phyloP scores from a whole-genome alignment of 2,888 invertebrate species.

The Melolontha melolontha region DNA sequence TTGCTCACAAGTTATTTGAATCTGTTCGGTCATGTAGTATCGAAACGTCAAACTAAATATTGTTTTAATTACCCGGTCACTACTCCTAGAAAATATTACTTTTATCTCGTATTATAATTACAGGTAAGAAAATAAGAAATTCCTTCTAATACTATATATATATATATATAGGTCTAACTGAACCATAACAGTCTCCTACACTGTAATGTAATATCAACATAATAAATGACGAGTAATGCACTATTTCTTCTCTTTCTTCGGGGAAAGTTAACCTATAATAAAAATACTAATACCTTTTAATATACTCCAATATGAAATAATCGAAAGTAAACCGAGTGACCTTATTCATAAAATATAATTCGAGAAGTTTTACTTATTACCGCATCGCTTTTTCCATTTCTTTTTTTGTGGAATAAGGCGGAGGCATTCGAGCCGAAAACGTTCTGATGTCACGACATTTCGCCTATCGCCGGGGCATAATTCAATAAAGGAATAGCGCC shows the following conservation, averaged over 20 bases:
- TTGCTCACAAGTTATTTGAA: no score
- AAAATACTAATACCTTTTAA: no score
- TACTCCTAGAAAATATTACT: no score
- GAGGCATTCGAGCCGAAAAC: slow-evolving; percentile 19
- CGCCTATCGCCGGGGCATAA: slow-evolving; percentile 32
- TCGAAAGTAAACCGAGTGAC: neutral
- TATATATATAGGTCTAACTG: no score
- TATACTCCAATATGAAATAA: no score
- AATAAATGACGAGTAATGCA: neutral
- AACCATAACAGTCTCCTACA: no score
- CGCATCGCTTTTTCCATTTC: neutral
- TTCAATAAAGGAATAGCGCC: slow-evolving; percentile 33
- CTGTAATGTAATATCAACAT: neutral
- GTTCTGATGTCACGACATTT: slow-evolving; percentile 28
- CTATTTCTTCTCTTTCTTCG: neutral
- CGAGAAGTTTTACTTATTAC: slow-evolving; percentile 21
- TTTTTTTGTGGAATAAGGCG: slow-evolving; percentile 11
- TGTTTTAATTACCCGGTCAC: no score
- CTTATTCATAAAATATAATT: slow-evolving; percentile 19
- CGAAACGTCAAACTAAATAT: no score
- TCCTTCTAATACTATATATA: no score
- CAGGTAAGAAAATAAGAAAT: no score
- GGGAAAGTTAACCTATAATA: slow-evolving; percentile 1
- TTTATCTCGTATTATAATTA: no score
- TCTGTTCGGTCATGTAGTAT: no score